These are phyloP conservation scores for Noturus placidus DNA, from an alignment of 2,113 vertebrate genomes.

Conservation along the genomic window DNA sequence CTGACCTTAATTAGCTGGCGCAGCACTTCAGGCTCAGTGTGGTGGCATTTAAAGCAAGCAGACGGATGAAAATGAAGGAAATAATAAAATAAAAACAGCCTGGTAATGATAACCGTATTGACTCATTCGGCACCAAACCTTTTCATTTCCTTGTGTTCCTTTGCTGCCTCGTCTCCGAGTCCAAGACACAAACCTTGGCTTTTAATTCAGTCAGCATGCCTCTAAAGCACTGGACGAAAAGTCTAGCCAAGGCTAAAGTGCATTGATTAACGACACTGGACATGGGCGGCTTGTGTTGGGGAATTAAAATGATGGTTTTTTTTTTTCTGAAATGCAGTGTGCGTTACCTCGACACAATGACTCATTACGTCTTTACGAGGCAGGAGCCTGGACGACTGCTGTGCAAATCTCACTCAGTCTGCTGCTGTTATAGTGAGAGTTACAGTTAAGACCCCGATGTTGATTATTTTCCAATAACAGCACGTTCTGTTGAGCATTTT, in stretches of 20 bases:
- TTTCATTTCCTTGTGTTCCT: slow-evolving; percentile 1
- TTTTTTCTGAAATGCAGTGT: slow-evolving; percentile 33
- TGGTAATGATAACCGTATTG: slow-evolving; percentile 59
- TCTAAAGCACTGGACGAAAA: slow-evolving; percentile 1
- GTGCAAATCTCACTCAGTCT: slow-evolving; percentile 28
- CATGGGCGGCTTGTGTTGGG: slow-evolving; percentile 38
- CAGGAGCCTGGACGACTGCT: slow-evolving; percentile 48
- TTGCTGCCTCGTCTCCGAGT: neutral
- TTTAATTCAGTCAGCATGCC: slow-evolving; percentile 25
- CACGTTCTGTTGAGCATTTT: neutral
- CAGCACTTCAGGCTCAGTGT: slow-evolving; percentile 39
- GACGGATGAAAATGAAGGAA: slow-evolving; percentile 48
- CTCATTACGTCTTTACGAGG: slow-evolving; percentile 60
- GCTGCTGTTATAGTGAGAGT: neutral
- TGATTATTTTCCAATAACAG: neutral
- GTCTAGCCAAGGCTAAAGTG: slow-evolving; percentile 22
- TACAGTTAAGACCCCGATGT: neutral
- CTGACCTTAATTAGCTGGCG: slow-evolving; percentile 53
- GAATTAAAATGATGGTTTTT: slow-evolving; percentile 46
- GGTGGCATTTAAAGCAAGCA: slow-evolving; percentile 66
- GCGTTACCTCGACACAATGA: slow-evolving; percentile 54
- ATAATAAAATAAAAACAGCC: slow-evolving; percentile 33
- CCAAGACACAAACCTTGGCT: slow-evolving; percentile 2
- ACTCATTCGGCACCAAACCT: slow-evolving; percentile 28
- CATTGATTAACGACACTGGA: slow-evolving; percentile 49